These are phyloP conservation scores for Petroica traversi DNA, from an alignment of 2,113 vertebrate species.

Conservation along the genomic window DNA sequence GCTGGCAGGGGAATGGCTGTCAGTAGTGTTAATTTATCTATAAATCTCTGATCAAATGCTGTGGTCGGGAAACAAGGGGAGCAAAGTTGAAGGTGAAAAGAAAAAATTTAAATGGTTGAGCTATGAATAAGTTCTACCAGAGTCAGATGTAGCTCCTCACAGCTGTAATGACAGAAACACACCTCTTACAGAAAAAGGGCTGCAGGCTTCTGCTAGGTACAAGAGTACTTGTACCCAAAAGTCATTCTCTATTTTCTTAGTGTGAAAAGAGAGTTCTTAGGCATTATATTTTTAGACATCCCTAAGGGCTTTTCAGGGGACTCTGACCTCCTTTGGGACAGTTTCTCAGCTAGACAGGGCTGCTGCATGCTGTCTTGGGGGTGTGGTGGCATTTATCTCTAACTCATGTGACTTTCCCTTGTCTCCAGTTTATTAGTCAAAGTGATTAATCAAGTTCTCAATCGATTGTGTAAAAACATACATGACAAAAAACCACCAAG, in stretches of 20 bases:
- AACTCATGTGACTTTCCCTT: background rate
- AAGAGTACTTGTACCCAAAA: background rate
- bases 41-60: conserved; percentile 57
- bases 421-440: background rate
- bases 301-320: background rate
- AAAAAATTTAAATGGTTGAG: background rate
- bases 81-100: conserved; percentile 36
- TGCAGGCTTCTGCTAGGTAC: background rate
- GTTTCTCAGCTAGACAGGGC: background rate
- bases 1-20: conserved; percentile 18
- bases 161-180: background rate
- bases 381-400: background rate
- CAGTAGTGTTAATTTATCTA: conserved; percentile 36
- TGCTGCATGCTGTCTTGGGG: background rate
- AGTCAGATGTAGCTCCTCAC: background rate
- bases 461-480: background rate
- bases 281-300: background rate
- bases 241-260: background rate
- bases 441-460: conserved; percentile 6
- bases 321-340: background rate
- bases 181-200: background rate
- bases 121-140: background rate
- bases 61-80: background rate
- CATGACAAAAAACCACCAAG: background rate
- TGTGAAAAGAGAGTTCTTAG: background rate